Percentiles rank a stretch among this genome's conserved stretches.
Conservation (phyloP, 2,888 invertebrate species). For the Timema podura region DNA sequence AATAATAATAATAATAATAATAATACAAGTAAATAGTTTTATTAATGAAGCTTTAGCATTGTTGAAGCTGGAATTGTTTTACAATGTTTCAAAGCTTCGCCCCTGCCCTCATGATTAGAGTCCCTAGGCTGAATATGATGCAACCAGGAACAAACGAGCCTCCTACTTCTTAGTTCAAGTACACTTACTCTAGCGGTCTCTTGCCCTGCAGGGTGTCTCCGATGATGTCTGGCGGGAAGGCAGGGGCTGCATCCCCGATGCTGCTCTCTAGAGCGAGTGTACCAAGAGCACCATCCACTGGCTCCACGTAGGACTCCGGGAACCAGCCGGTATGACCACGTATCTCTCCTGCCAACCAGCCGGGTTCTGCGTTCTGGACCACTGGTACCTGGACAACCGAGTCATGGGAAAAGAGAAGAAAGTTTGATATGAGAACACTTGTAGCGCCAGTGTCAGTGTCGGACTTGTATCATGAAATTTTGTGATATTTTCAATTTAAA, state of each 20-base stretch:
- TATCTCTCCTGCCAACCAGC: constrained; percentile 94
- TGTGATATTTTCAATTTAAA: too few species aligned
- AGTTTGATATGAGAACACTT: constrained; percentile 19
- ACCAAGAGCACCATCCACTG: constrained; percentile 51
- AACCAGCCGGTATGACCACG: constrained; percentile 93
- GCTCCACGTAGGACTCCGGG: constrained; percentile 92
- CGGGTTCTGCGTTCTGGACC: constrained; percentile 87
- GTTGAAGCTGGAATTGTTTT: too few species aligned
- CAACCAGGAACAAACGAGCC: too few species aligned
- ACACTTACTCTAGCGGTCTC: constrained; percentile 52
- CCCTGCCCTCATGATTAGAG: too few species aligned
- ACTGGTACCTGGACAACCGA: constrained; percentile 53
- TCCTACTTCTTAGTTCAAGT: background rate
- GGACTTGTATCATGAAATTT: too few species aligned
- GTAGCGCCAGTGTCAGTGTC: constrained; percentile 18
- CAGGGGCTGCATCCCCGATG: constrained; percentile 46
- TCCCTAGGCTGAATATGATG: too few species aligned
- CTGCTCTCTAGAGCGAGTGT: constrained; percentile 39
- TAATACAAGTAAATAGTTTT: too few species aligned
- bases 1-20: too few species aligned
- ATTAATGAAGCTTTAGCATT: too few species aligned
- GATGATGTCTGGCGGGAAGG: constrained; percentile 40
- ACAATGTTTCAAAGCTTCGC: too few species aligned
- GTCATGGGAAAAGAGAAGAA: background rate
- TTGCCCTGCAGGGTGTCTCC: constrained; percentile 40